These are phyloP conservation scores for Malurus leucopterus DNA, from an alignment of 2,797 vertebrate genomes.

Conservation along the genomic window DNA sequence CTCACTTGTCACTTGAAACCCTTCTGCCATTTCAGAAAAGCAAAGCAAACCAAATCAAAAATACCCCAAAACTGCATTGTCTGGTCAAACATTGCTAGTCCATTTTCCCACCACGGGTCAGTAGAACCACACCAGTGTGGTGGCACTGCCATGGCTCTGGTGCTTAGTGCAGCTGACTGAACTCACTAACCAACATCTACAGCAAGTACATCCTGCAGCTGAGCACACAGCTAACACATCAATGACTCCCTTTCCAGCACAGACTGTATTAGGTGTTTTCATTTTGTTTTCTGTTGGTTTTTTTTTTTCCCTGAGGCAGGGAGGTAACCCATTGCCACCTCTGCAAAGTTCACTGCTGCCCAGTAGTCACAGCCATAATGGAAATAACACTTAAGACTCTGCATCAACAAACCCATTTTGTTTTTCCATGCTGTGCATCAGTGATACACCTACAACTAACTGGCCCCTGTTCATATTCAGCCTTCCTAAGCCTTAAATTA, in stretches of 20 bases:
- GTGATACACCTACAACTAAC: not conserved
- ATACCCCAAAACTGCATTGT: not conserved
- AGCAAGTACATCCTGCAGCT: accelerated
- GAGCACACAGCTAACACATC: not conserved
- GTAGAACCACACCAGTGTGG: not conserved
- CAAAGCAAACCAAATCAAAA: not conserved
- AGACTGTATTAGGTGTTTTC: not conserved
- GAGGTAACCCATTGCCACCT: not conserved
- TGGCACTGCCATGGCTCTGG: not conserved
- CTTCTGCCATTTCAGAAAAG: not conserved
- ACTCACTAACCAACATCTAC: not conserved
- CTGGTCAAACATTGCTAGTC: not conserved
- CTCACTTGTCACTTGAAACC: not conserved
- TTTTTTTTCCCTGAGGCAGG: not conserved
- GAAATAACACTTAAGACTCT: not conserved
- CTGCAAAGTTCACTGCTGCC: not conserved
- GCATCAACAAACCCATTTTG: not conserved
- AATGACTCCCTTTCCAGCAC: not conserved
- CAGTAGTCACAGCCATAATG: not conserved
- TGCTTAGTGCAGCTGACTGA: not conserved
- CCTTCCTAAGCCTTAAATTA: not conserved
- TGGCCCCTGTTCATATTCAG: not conserved
- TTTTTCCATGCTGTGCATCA: not conserved
- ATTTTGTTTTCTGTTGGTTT: not conserved
- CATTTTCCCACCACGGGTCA: not conserved